These are phyloP conservation scores for Coelogynopora nodosa DNA, from an alignment of 2,888 invertebrate species.

Conservation along the genomic window DNA sequence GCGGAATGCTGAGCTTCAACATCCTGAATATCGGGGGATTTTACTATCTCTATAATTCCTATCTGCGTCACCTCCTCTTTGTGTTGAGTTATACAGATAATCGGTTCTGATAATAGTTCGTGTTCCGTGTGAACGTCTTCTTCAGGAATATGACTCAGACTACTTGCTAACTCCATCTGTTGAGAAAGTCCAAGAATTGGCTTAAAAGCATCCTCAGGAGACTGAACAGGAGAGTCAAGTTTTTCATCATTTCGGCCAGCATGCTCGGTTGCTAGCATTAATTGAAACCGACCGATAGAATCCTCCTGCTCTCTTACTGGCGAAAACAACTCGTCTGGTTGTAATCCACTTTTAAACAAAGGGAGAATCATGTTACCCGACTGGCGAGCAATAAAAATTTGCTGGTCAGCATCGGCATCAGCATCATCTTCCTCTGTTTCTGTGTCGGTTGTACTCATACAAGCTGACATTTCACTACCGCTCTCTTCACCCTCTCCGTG, in stretches of 20 bases:
- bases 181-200: neutral
- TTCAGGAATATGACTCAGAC: constrained; percentile 25
- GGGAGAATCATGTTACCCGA: neutral
- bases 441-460: constrained; percentile 14
- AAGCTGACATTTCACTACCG: constrained; percentile 31
- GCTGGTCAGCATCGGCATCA: neutral
- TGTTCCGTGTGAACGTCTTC: constrained; percentile 8
- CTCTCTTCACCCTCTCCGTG: neutral
- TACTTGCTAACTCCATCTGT: neutral
- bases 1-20: neutral
- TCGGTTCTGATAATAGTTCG: neutral
- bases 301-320: neutral
- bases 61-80: neutral
- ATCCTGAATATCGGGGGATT: neutral
- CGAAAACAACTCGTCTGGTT: constrained; percentile 35
- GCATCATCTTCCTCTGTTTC: constrained; percentile 12
- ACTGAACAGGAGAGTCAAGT: constrained; percentile 37
- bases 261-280: constrained; percentile 28
- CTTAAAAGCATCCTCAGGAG: constrained; percentile 37
- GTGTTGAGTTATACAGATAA: neutral
- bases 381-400: no score
- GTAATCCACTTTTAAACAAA: constrained; percentile 25
- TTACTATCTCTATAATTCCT: neutral
- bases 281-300: neutral
- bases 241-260: constrained; percentile 23